Evolutionary conservation across 2,888 invertebrate species (phyloP).

Genomic region (Mythimna loreyi): DNA sequence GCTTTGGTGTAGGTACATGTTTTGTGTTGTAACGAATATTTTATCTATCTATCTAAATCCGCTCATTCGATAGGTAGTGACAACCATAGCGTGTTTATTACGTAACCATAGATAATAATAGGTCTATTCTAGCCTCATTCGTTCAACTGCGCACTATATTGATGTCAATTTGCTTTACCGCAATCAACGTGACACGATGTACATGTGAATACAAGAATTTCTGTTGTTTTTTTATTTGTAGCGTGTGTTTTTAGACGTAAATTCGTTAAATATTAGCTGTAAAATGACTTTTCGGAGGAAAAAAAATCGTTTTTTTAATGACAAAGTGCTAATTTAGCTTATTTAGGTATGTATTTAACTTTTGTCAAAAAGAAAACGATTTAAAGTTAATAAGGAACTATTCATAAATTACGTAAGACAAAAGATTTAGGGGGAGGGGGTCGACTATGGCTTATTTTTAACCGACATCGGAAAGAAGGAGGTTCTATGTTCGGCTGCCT

Average conservation of each 20-base stretch:
- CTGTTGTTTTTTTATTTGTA: neutral
- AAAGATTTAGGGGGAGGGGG: too few species aligned
- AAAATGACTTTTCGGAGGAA: neutral
- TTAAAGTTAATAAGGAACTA: neutral
- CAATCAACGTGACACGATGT: slow-evolving; percentile 26
- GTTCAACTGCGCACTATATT: slow-evolving; percentile 59
- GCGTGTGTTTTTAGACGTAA: neutral
- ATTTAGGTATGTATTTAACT: neutral
- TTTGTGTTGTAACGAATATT: too few species aligned
- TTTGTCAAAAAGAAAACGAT: neutral
- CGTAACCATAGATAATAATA: slow-evolving; percentile 18
- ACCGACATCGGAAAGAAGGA: too few species aligned
- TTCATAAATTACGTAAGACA: too few species aligned
- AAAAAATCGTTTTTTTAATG: neutral
- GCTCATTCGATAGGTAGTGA: neutral
- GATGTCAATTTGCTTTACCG: slow-evolving; percentile 50
- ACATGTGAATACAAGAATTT: slow-evolving; percentile 10
- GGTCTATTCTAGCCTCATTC: slow-evolving; percentile 16
- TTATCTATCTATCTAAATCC: too few species aligned
- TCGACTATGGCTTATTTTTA: too few species aligned
- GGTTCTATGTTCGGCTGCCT: too few species aligned
- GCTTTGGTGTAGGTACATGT: too few species aligned
- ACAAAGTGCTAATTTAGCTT: neutral
- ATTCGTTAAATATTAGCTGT: neutral
- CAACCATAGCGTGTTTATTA: slow-evolving; percentile 30